Conservation (phyloP, 2,113 vertebrate species). For the Oryzias woworae region DNA sequence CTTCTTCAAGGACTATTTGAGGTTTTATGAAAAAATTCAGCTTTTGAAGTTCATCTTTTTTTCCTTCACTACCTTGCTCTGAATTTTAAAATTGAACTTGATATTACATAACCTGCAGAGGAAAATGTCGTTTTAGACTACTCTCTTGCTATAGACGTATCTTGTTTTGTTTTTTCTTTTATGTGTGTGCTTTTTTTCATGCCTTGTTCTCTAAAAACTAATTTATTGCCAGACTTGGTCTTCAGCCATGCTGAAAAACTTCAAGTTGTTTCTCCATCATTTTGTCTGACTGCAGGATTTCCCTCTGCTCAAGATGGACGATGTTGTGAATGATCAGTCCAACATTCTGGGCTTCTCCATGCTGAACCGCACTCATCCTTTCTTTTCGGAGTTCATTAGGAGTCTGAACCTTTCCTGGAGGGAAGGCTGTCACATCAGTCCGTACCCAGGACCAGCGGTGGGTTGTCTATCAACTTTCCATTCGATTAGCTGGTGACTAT, state of each 20-base stretch:
- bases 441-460: slow-evolving; percentile 70
- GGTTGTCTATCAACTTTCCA: slow-evolving; percentile 8
- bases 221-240: too few species aligned
- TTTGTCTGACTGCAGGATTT: slow-evolving; percentile 79
- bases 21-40: slow-evolving; percentile 43
- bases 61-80: background rate
- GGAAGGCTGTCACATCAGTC: slow-evolving; percentile 83
- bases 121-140: slow-evolving; percentile 5
- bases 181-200: background rate
- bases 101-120: slow-evolving; percentile 8
- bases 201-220: background rate
- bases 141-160: background rate
- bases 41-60: slow-evolving; percentile 39
- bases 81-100: slow-evolving; percentile 20
- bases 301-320: slow-evolving; percentile 83
- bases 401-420: slow-evolving; percentile 92
- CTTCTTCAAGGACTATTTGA: slow-evolving; percentile 41
- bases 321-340: slow-evolving; percentile 83
- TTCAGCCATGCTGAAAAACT: background rate
- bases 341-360: slow-evolving; percentile 91
- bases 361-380: slow-evolving; percentile 86
- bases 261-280: background rate
- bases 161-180: background rate
- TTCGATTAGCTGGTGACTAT: too few species aligned
- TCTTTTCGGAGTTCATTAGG: slow-evolving; percentile 88